Percentiles rank a stretch among this genome's conserved stretches.
phyloP scores from a whole-genome alignment of 1,140 invertebrate species.

The Drosophila mayri region DNA sequence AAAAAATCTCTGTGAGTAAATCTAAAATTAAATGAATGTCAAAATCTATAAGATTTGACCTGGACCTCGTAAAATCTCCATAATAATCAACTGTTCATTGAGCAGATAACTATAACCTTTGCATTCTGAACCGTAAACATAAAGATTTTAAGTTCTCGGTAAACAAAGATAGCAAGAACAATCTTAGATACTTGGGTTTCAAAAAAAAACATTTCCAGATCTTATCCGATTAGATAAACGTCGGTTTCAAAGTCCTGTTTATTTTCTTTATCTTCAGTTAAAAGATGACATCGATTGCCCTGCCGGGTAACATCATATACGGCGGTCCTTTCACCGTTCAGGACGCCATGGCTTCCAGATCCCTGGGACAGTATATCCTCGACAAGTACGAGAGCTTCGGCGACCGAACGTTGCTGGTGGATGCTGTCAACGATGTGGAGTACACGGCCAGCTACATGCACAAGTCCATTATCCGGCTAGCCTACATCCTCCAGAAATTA shows the following conservation, averaged over 20 bases:
- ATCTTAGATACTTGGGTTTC: not conserved
- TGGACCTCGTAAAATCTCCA: not conserved
- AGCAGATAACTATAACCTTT: not conserved
- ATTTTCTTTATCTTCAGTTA: slow-evolving; percentile 14
- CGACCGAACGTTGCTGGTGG: slow-evolving; percentile 74
- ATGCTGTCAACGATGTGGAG: slow-evolving; percentile 85
- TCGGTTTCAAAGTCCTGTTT: not conserved
- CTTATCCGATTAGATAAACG: slow-evolving; percentile 22
- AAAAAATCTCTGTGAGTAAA: slow-evolving; percentile 13
- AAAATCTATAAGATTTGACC: not conserved
- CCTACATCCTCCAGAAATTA: slow-evolving; percentile 83
- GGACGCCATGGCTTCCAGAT: slow-evolving; percentile 63
- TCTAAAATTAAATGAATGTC: not conserved
- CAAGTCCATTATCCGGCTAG: slow-evolving; percentile 84
- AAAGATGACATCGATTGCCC: slow-evolving; percentile 60
- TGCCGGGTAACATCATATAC: slow-evolving; percentile 74
- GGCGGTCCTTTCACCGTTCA: slow-evolving; percentile 61
- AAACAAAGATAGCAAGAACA: slow-evolving; percentile 2
- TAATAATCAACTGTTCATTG: not conserved
- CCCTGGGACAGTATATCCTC: slow-evolving; percentile 66
- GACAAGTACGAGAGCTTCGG: slow-evolving; percentile 64
- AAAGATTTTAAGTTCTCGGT: not conserved
- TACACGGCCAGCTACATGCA: slow-evolving; percentile 84
- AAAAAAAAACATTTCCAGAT: not conserved
- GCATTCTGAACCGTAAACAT: not conserved